These are phyloP conservation scores for Drosophila tristis DNA, from an alignment of 1,140 invertebrate genomes.

Conservation along the genomic window DNA sequence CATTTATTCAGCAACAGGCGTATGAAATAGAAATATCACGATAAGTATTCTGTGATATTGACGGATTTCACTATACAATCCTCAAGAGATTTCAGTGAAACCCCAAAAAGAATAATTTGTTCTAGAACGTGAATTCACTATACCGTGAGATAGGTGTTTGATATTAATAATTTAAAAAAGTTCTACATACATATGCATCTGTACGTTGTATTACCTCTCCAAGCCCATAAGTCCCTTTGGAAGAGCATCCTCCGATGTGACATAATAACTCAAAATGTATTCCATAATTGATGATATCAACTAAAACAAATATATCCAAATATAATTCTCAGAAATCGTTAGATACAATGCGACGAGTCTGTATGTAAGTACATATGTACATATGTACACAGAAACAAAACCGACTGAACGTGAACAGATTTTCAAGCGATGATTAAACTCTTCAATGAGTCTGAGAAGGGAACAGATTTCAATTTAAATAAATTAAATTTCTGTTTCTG, in stretches of 20 bases:
- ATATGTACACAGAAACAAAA: neutral
- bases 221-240: neutral
- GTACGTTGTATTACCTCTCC: too few species aligned
- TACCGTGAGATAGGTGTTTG: too few species aligned
- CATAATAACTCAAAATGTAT: constrained; percentile 3
- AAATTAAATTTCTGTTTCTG: constrained; percentile 56
- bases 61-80: too few species aligned
- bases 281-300: constrained; percentile 34
- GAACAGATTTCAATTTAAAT: constrained; percentile 57
- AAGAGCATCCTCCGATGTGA: constrained; percentile 1
- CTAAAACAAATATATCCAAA: constrained; percentile 30
- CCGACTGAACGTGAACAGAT: constrained; percentile 38
- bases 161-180: too few species aligned
- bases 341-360: neutral
- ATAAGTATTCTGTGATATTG: too few species aligned
- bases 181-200: too few species aligned
- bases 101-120: too few species aligned
- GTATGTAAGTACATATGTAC: neutral
- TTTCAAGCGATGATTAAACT: constrained; percentile 45
- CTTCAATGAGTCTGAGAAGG: constrained; percentile 37
- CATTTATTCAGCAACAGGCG: too few species aligned
- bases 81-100: too few species aligned
- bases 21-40: too few species aligned
- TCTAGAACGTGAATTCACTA: too few species aligned
- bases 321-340: constrained; percentile 9